Base-by-base conservation (phyloP, 2,113 vertebrate genomes). In the Sialia sialis region DNA sequence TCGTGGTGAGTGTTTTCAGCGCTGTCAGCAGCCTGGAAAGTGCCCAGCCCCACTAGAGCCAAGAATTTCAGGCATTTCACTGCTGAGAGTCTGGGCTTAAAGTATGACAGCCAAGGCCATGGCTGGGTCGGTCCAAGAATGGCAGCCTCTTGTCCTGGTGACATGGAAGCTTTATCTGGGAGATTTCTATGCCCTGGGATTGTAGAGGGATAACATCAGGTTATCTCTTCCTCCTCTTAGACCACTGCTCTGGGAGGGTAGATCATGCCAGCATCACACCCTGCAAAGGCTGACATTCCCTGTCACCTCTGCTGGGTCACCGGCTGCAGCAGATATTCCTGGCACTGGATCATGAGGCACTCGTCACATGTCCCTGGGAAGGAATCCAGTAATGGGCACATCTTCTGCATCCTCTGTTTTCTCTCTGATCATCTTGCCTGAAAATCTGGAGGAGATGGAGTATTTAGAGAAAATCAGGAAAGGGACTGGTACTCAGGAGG, bases 11-110 rank as follows among this genome's bases (percentile, higher is more conserved):
- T 51, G 75, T 86, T 89, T 87, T 77, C 84, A 59, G 78, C 32
- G 32, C 87, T 94, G 87, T 95, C 94, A 95, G 93, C 95, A 95
- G 90, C 58, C 59, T 95, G 91, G 87, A 90, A 80, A 86, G 84
- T 34, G 48, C 84, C 82, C 93, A 85, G 82, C 59, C 49, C 29
- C 52, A 77, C 83, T 36, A 80, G 39, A 94, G 78, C 75, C 85
- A 89, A 94, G 34, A 14, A 68, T 90, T 81, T 89, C 59, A 87
- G 78, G 81, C 20, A 4, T 64, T 87, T 94, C 88, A 59, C 59
- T 91, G 84, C 36, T 49, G n/a, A 38, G 87, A 93, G 17, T 59
- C 72, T 77, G 62, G 36, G 41, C 44, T 86, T 51, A 20, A 93
- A 93, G 58, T 21, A 32, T 9, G 39, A 64, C 7, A 13, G 81